These are phyloP conservation scores for Protodeltote pygarga DNA, from an alignment of 2,888 invertebrate species.

Conservation along the genomic window DNA sequence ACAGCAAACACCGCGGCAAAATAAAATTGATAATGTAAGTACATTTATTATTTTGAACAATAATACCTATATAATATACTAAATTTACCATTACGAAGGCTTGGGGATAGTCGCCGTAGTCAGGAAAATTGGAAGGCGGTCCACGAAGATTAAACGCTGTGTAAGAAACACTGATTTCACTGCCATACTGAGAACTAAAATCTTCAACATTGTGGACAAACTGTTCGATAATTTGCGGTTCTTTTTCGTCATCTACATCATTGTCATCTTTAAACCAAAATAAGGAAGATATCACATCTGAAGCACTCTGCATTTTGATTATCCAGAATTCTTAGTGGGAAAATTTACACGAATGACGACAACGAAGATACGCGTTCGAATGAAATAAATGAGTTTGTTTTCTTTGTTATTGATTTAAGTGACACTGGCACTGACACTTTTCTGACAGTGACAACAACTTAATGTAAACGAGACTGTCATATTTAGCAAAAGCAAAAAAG, in stretches of 20 bases:
- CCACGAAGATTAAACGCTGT: constrained; percentile 95
- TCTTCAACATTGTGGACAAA: constrained; percentile 93
- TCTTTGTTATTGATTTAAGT: constrained; percentile 23
- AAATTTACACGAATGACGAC: constrained; percentile 12
- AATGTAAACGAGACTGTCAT: constrained; percentile 14
- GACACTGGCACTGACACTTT: too few species aligned
- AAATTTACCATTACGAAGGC: constrained; percentile 93
- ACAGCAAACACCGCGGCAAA: constrained; percentile 16
- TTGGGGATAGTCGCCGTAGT: constrained; percentile 96
- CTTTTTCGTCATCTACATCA: constrained; percentile 64
- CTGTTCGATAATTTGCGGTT: constrained; percentile 88
- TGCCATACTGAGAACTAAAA: constrained; percentile 97
- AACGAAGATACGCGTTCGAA: constrained; percentile 29
- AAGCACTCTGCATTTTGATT: constrained; percentile 76
- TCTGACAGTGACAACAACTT: constrained; percentile 29
- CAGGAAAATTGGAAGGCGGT: constrained; percentile 94
- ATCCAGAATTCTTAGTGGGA: constrained; percentile 5
- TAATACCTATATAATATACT: constrained; percentile 12
- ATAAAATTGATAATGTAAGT: background rate
- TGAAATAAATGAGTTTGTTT: constrained; percentile 33
- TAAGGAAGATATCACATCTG: constrained; percentile 78
- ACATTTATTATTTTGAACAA: background rate
- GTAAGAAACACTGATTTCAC: constrained; percentile 94
- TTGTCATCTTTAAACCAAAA: constrained; percentile 75
- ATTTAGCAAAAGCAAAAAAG: constrained; percentile 19